Percentiles rank a stretch among this genome's conserved stretches.
phyloP scores from a whole-genome alignment of 2,888 invertebrate genomes.

The Andrena marginata region DNA sequence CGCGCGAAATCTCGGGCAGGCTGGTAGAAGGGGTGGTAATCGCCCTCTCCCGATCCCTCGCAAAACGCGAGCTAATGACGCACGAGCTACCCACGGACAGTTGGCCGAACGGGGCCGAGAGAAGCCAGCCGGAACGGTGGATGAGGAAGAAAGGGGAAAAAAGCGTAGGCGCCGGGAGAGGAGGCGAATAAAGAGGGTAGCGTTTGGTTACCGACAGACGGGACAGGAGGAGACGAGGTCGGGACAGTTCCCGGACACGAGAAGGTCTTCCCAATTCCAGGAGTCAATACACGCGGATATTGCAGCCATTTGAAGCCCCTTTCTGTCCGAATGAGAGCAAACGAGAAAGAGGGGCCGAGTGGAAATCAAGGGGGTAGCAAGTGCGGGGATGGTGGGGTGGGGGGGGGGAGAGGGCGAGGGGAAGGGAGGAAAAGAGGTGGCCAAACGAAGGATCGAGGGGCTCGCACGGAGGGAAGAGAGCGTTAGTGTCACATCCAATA shows the following conservation, averaged over 20 bases:
- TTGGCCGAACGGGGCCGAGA: slow-evolving; percentile 32
- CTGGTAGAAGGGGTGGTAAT: slow-evolving; percentile 8
- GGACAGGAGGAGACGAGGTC: slow-evolving; percentile 46
- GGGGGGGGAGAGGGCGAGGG: slow-evolving; percentile 17
- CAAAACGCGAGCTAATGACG: slow-evolving; percentile 65
- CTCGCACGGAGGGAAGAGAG: slow-evolving; percentile 65
- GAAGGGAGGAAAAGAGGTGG: slow-evolving; percentile 39
- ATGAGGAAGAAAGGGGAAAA: slow-evolving; percentile 7
- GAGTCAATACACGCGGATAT: slow-evolving; percentile 81
- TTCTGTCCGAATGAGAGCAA: slow-evolving; percentile 68
- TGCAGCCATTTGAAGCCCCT: slow-evolving; percentile 80
- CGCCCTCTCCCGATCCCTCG: slow-evolving; percentile 8
- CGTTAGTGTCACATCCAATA: slow-evolving; percentile 80
- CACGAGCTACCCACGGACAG: slow-evolving; percentile 53
- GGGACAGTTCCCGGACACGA: slow-evolving; percentile 66
- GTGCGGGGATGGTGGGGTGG: no score
- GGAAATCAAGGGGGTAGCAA: slow-evolving; percentile 24
- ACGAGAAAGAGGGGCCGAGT: slow-evolving; percentile 48
- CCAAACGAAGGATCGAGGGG: slow-evolving; percentile 63
- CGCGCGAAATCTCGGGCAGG: not conserved
- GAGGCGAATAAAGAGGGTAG: slow-evolving; percentile 57
- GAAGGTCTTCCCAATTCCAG: slow-evolving; percentile 79
- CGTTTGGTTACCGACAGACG: slow-evolving; percentile 66
- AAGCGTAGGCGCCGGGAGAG: slow-evolving; percentile 10
- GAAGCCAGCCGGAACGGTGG: slow-evolving; percentile 18